Evolutionary conservation across 2,797 vertebrate genomes (phyloP).

Genomic region (Tokudaia muenninki): DNA sequence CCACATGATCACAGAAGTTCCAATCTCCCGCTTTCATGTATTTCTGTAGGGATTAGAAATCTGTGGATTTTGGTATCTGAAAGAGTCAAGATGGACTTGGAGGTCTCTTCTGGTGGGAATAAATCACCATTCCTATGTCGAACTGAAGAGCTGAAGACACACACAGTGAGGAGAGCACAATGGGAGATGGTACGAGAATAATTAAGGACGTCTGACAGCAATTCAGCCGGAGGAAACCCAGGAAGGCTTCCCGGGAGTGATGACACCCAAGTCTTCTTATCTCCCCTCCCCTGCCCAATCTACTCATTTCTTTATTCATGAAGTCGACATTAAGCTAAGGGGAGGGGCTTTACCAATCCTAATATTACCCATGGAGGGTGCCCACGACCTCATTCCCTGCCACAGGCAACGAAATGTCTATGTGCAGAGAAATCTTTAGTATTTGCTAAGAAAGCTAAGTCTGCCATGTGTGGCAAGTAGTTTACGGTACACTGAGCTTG

Average conservation of each 20-base stretch:
- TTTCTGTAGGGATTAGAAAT: slow-evolving; percentile 44
- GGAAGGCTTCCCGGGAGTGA: slow-evolving; percentile 4
- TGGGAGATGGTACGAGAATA: not conserved
- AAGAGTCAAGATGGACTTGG: not conserved
- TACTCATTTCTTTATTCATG: not conserved
- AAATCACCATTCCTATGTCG: not conserved
- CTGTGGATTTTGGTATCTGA: slow-evolving; percentile 11
- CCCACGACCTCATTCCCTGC: not conserved
- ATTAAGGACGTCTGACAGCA: not conserved
- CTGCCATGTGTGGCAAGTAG: not conserved
- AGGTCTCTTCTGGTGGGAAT: not conserved
- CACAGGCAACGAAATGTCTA: not conserved
- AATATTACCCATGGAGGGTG: not conserved
- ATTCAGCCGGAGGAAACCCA: not conserved
- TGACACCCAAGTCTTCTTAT: not conserved
- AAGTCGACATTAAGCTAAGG: not conserved
- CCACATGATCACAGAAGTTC: not conserved
- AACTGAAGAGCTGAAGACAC: not conserved
- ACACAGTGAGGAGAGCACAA: not conserved
- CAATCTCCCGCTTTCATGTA: not conserved
- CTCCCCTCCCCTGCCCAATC: not conserved
- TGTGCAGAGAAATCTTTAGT: not conserved
- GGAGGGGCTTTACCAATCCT: not conserved
- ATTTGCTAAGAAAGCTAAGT: slow-evolving; percentile 14
- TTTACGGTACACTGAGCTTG: not conserved